A percentile compares a stretch with the other conserved stretches of the same genome.
Evolutionary conservation across 2,113 vertebrate species (phyloP).

Genomic region (Gambusia affinis): DNA sequence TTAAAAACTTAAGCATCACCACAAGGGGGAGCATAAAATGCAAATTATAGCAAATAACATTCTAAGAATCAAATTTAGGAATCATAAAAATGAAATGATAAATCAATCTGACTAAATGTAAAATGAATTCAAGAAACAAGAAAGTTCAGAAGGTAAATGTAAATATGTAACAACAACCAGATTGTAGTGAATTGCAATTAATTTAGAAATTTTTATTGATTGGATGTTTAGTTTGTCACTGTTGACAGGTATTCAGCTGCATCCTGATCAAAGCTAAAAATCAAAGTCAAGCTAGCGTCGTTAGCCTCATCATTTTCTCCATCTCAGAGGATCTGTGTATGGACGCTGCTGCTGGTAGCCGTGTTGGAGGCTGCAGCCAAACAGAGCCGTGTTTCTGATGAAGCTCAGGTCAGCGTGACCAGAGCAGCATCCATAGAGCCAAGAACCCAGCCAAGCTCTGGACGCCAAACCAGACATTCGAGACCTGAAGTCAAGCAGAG

Average conservation of each 20-base stretch:
- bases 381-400: conserved; percentile 77
- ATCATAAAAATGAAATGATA: too few relatives aligned
- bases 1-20: neutral
- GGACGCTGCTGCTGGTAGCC: conserved; percentile 41
- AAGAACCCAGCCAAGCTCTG: neutral
- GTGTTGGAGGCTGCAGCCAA: conserved; percentile 28
- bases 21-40: too few relatives aligned
- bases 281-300: too few relatives aligned
- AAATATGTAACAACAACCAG: neutral
- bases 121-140: too few relatives aligned
- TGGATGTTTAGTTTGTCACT: neutral
- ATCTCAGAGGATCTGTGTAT: conserved; percentile 26
- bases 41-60: neutral
- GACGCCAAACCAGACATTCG: neutral
- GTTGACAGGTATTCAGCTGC: neutral
- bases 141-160: neutral
- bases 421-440: conserved; percentile 28
- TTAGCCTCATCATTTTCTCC: conserved; percentile 1
- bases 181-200: neutral
- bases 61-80: neutral
- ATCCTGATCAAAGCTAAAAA: neutral
- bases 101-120: too few relatives aligned
- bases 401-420: conserved; percentile 68
- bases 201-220: neutral
- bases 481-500: conserved; percentile 9